Percentiles rank a stretch among this genome's conserved stretches.
Evolutionary conservation across 92 coral and sea anemone species (phyloP).

Genomic region (Parazoanthus darwini): DNA sequence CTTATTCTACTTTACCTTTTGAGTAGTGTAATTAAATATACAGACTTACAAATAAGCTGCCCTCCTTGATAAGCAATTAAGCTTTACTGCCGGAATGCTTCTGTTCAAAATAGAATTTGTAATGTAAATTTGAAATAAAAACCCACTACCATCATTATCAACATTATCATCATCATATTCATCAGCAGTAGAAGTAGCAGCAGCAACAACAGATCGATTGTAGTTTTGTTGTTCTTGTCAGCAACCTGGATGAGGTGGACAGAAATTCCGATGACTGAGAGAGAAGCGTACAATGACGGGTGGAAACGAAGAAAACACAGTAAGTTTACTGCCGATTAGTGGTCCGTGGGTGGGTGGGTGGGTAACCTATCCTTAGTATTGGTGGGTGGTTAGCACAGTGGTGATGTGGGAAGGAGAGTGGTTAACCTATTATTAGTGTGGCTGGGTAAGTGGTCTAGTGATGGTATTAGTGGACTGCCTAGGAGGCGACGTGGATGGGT

Average conservation of each 20-base stretch:
- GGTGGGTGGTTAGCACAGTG: no score
- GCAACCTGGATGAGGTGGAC: constrained; percentile 42
- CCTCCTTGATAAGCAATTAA: no score
- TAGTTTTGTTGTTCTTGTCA: background rate
- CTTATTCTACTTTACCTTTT: no score
- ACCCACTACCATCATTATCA: no score
- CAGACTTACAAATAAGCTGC: no score
- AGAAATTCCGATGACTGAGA: constrained; percentile 18
- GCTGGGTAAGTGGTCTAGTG: background rate
- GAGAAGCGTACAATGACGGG: constrained; percentile 10
- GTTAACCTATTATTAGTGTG: background rate
- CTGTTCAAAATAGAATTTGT: no score
- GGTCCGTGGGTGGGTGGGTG: background rate
- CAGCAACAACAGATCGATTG: background rate
- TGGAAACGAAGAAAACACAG: constrained; percentile 18
- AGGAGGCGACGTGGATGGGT: background rate
- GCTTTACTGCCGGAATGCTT: no score
- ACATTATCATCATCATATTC: background rate
- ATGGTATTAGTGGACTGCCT: background rate
- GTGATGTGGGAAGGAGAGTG: background rate
- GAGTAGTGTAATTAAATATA: no score
- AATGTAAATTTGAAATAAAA: no score
- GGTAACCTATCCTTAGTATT: no score
- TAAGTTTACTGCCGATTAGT: background rate
- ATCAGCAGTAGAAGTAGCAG: background rate